Conservation (phyloP, 2,797 vertebrate genomes). For the Holocentrus rufus region DNA sequence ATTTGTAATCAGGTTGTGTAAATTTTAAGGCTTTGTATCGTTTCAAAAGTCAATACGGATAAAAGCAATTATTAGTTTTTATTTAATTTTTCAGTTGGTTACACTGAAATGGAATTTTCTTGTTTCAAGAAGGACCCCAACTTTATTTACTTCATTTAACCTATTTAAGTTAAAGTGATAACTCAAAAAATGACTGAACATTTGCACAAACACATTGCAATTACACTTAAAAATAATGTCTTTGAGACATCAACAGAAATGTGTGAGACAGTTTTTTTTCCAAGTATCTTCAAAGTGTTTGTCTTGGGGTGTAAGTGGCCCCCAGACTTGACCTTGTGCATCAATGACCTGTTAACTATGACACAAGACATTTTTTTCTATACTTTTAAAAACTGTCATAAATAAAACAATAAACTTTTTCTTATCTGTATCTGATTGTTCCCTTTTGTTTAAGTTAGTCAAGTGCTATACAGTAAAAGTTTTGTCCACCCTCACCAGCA, state of each 20-base stretch:
- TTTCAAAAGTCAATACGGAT: too few relatives aligned
- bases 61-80: too few relatives aligned
- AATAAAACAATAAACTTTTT: conserved; percentile 41
- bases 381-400: neutral
- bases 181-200: too few relatives aligned
- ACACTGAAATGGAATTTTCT: too few relatives aligned
- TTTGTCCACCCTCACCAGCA: conserved; percentile 66
- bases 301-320: conserved; percentile 13
- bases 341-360: neutral
- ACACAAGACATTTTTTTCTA: neutral
- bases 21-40: too few relatives aligned
- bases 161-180: too few relatives aligned
- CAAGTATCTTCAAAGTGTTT: conserved; percentile 16
- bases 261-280: neutral
- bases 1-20: too few relatives aligned
- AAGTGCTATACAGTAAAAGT: conserved; percentile 46
- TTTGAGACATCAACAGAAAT: conserved; percentile 33
- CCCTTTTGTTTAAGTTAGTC: conserved; percentile 41
- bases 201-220: conserved; percentile 1
- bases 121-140: too few relatives aligned
- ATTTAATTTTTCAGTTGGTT: too few relatives aligned
- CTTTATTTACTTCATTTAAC: too few relatives aligned
- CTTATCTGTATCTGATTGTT: conserved; percentile 24
- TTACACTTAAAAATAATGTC: conserved; percentile 2
- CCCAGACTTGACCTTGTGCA: conserved; percentile 42